Base-by-base conservation (phyloP, 2,888 invertebrate genomes). In the Megamerina dolium region DNA sequence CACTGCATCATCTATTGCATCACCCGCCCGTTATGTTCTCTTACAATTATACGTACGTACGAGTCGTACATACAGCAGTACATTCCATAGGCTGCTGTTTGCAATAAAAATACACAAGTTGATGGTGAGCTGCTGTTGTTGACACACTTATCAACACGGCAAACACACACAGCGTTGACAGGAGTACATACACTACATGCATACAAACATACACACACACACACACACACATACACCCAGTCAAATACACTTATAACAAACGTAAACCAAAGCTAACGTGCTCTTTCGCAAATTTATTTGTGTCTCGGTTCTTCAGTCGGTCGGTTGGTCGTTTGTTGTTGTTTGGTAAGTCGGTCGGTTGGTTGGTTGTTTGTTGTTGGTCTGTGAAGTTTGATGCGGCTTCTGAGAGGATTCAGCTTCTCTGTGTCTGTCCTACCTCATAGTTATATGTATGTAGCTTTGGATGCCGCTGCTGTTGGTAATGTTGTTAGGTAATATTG, bases 261-360 rank as follows among this genome's bases (percentile, higher is more conserved):
- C 37, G 37, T 56, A 55, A 60, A 63, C 58, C 48, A 34, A 34
- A 41, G 39, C 57, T 55, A 60, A 63, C 62, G 62, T 62, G 62
- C 60, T 60, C 58, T 57, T 60, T 61, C 60, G 60, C 55, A 55
- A 61, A 61, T 59, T 59, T 60, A 59, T 61, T 43, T 43, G 38
- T 27, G 34, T 14, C n/a, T n/a, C n/a, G n/a, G n/a, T n/a, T n/a
- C n/a, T n/a, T n/a, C n/a, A n/a, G n/a, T n/a, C n/a, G n/a, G n/a
- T n/a, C n/a, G n/a, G n/a, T n/a, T n/a, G n/a, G n/a, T n/a, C n/a
- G n/a, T n/a, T n/a, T n/a, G n/a, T n/a, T n/a, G n/a, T n/a, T n/a
- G n/a, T n/a, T n/a, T n/a, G n/a, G n/a, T n/a, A n/a, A n/a, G n/a
- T n/a, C n/a, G n/a, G 59, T 45, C 45, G 58, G 49, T 59, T 59